phyloP scores from a whole-genome alignment of 2,113 vertebrate species.

The Donacobius atricapilla region DNA sequence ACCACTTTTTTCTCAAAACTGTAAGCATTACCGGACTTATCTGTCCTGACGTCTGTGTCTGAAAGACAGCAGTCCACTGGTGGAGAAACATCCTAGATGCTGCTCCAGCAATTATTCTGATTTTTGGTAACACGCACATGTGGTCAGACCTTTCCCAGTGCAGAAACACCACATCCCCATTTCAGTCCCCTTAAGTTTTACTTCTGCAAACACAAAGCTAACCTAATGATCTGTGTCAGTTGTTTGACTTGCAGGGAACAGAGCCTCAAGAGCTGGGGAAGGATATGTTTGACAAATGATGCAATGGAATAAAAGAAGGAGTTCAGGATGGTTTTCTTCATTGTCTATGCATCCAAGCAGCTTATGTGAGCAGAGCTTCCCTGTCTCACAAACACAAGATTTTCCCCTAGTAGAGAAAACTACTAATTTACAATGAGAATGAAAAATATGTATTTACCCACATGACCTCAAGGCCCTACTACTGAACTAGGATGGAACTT shows the following conservation, averaged over 20 bases:
- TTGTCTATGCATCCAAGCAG: not conserved
- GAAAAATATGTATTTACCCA: not conserved
- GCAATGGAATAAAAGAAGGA: not conserved
- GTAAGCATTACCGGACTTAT: not conserved
- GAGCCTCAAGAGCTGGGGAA: not conserved
- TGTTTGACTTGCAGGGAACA: not conserved
- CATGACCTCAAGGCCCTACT: not conserved
- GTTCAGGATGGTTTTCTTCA: not conserved
- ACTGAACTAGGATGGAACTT: not conserved
- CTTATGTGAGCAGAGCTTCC: not conserved
- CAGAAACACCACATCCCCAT: not conserved
- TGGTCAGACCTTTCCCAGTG: not conserved
- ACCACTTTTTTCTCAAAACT: not conserved
- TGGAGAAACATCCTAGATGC: not conserved
- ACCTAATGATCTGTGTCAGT: not conserved
- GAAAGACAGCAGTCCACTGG: not conserved
- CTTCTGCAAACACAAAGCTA: not conserved
- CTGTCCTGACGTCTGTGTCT: not conserved
- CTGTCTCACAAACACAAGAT: not conserved
- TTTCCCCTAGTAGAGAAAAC: not conserved
- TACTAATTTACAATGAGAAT: not conserved
- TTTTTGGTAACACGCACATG: not conserved
- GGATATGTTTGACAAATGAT: not conserved
- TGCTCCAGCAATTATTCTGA: not conserved
- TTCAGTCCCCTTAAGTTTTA: not conserved